Percentiles rank a stretch among this genome's conserved stretches.
Evolutionary conservation across 2,113 vertebrate species (phyloP).

Genomic region (Ibidorhyncha struthersii): DNA sequence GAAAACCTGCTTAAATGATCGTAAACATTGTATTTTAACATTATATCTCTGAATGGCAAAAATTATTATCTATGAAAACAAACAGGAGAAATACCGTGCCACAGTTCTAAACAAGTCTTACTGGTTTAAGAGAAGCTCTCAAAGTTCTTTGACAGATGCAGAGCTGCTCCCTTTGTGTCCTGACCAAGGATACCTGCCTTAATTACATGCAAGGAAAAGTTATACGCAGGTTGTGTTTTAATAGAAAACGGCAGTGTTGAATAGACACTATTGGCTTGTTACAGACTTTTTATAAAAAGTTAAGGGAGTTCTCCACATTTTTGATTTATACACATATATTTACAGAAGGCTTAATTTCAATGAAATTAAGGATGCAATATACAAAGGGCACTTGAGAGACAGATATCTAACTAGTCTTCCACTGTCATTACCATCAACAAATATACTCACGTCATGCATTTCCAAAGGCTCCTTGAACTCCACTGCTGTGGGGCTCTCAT

Average conservation of each 20-base stretch:
- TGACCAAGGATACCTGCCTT: not conserved
- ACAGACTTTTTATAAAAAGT: not conserved
- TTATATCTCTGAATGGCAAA: not conserved
- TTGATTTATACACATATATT: not conserved
- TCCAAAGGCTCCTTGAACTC: conserved; percentile 23
- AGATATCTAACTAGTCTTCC: not conserved
- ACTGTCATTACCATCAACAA: not conserved
- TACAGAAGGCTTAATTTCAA: conserved; percentile 23
- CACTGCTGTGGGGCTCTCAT: not conserved
- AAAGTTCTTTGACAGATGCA: not conserved
- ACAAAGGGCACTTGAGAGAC: not conserved
- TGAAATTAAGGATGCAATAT: conserved; percentile 21
- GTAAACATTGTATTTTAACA: not conserved
- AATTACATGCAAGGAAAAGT: not conserved
- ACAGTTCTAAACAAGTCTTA: not conserved
- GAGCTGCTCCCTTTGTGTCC: not conserved
- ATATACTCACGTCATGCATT: conserved; percentile 58
- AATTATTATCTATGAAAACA: not conserved
- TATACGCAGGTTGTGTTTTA: not conserved
- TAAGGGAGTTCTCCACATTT: not conserved
- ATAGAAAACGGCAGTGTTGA: conserved; percentile 17
- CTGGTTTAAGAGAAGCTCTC: not conserved
- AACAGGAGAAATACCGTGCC: not conserved
- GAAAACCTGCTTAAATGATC: not conserved
- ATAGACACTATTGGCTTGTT: not conserved